phyloP scores from a whole-genome alignment of 1,140 invertebrate genomes.

The Triops longicaudatus region DNA sequence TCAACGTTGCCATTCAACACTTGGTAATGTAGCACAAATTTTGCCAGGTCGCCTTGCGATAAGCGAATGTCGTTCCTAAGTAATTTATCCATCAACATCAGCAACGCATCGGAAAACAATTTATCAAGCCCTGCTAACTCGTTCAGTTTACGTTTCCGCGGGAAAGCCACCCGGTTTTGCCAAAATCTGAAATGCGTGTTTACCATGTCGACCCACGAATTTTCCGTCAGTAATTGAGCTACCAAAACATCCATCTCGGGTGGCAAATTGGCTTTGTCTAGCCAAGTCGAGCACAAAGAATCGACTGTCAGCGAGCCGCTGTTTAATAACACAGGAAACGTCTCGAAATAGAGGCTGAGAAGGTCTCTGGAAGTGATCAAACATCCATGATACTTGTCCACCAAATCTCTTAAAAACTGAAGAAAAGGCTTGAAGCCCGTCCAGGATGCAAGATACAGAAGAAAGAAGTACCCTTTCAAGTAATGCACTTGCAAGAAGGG shows the following conservation, averaged over 20 bases:
- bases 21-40: constrained; percentile 30
- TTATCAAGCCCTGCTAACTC: neutral
- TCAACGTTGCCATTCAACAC: constrained; percentile 34
- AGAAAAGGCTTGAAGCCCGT: constrained; percentile 38
- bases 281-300: neutral
- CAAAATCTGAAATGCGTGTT: neutral
- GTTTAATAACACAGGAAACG: constrained; percentile 28
- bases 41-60: constrained; percentile 32
- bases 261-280: neutral
- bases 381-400: constrained; percentile 35
- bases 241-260: neutral
- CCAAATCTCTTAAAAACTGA: constrained; percentile 36
- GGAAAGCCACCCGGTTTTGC: neutral
- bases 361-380: constrained; percentile 38
- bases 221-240: neutral
- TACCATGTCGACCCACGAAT: neutral
- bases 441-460: constrained; percentile 36
- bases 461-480: constrained; percentile 43
- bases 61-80: constrained; percentile 32
- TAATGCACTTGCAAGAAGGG: constrained; percentile 44
- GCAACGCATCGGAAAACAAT: constrained; percentile 23
- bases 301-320: neutral
- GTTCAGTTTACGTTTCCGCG: constrained; percentile 13
- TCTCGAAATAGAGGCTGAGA: constrained; percentile 32
- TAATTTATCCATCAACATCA: constrained; percentile 30